Conservation (phyloP, 1,140 invertebrate species). For the Samia ricini region DNA sequence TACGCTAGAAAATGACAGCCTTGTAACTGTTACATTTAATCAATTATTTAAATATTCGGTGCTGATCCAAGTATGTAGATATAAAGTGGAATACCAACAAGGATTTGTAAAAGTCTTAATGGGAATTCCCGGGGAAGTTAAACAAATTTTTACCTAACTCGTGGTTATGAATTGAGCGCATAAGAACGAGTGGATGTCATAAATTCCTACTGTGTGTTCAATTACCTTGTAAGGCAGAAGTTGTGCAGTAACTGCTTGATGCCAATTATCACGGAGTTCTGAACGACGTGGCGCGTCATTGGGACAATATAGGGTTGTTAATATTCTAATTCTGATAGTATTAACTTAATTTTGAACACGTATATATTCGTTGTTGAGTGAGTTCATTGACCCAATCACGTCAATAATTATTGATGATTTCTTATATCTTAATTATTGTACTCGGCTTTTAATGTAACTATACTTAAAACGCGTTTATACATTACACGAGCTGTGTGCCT, state of each 20-base stretch:
- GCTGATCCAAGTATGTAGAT: neutral
- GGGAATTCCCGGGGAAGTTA: slow-evolving; percentile 1
- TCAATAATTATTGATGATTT: no score
- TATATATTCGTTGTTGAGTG: no score
- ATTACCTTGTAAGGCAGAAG: slow-evolving; percentile 21
- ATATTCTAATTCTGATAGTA: neutral
- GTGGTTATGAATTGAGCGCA: neutral
- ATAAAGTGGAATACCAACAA: neutral
- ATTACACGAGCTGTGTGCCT: no score
- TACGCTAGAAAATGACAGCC: neutral
- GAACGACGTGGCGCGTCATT: slow-evolving; percentile 14
- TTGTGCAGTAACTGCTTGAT: slow-evolving; percentile 17
- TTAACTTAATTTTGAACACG: neutral
- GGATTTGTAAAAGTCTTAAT: slow-evolving; percentile 11
- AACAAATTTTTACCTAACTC: neutral
- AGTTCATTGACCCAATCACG: no score
- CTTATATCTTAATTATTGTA: no score
- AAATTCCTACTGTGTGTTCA: neutral
- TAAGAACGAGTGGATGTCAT: neutral
- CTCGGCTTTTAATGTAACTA: no score
- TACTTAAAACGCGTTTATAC: no score
- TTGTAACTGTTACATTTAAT: neutral
- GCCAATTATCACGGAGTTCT: slow-evolving; percentile 17
- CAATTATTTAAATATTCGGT: neutral
- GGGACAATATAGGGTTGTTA: slow-evolving; percentile 11